These are phyloP conservation scores for Scolopax mira DNA, from an alignment of 2,113 vertebrate species.

Conservation along the genomic window DNA sequence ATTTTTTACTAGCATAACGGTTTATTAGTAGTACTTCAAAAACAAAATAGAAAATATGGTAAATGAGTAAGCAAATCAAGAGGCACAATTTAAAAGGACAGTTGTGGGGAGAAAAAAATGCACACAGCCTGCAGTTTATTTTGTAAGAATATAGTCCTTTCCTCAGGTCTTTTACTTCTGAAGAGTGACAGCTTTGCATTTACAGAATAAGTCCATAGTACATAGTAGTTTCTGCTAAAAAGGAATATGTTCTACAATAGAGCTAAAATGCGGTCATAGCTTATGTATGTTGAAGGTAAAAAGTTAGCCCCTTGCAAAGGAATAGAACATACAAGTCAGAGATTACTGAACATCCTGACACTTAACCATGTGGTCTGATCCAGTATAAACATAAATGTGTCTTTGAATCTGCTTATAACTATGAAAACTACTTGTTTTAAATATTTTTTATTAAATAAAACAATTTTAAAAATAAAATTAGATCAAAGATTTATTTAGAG, in stretches of 20 bases:
- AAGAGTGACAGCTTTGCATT: background rate
- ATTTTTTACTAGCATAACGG: background rate
- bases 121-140: background rate
- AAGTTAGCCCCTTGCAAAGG: background rate
- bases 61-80: background rate
- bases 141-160: background rate
- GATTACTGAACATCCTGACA: background rate
- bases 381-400: background rate
- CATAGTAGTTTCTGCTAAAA: background rate
- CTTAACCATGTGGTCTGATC: background rate
- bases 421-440: no score
- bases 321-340: background rate
- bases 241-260: fast-evolving
- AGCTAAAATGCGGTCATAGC: background rate
- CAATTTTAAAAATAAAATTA: background rate
- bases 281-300: background rate
- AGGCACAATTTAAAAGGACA: background rate
- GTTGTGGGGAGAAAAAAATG: fast-evolving
- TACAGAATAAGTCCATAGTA: background rate
- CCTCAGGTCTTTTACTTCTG: background rate
- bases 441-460: no score
- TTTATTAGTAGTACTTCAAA: background rate
- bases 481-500: background rate
- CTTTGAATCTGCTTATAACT: background rate
- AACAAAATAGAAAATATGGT: background rate